Base-by-base conservation (phyloP, 2,797 vertebrate species). In the Bufotes viridis region DNA sequence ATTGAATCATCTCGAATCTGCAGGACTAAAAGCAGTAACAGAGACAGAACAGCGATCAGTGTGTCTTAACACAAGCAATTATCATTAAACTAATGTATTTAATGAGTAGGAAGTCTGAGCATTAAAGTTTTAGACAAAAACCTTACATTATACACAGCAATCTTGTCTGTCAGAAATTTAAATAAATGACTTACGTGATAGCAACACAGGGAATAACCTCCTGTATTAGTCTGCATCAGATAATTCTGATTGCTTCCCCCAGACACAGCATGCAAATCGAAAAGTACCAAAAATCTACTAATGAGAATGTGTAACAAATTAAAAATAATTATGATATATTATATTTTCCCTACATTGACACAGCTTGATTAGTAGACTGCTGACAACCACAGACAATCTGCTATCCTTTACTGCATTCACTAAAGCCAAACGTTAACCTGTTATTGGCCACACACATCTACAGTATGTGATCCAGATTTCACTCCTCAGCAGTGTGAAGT, bases 81-180 rank as follows among this genome's bases (percentile, higher is more conserved):
- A 81, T 86, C 84, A 82, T 76, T 81, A 76, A 78, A 58, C 60
- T 89, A 86, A 86, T 86, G 69, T 60, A 89, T 11, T 76, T 82
- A 86, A 82, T 85, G 69, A 89, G 65, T 81, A 74, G 74, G 79
- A 69, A 29, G n/a, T 61, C 63, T 81, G 7, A 63, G 85, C 78
- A 53, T 42, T 78, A 57, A 72, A 24, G 65, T 70, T 67, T 70
- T 11, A 29, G 82, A 76, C 67, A 88, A 61, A 60, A 84, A 80
- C 55, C 76, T 84, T 75, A 81, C 55, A 51, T 85, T 78, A 85
- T 81, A 65, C 72, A 72, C 80, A 81, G 78, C 82, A 85, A 72
- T 80, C 53, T 22, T 53, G 57, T 72, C 69, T 87, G 75, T 60
- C 69, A 81, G 78, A 81, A 85, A 85, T 85, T 0, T 51, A 85